Conservation (phyloP, 30 jellyfish, hydroid and myxozoan species). For the Rhopilema esculentum region DNA sequence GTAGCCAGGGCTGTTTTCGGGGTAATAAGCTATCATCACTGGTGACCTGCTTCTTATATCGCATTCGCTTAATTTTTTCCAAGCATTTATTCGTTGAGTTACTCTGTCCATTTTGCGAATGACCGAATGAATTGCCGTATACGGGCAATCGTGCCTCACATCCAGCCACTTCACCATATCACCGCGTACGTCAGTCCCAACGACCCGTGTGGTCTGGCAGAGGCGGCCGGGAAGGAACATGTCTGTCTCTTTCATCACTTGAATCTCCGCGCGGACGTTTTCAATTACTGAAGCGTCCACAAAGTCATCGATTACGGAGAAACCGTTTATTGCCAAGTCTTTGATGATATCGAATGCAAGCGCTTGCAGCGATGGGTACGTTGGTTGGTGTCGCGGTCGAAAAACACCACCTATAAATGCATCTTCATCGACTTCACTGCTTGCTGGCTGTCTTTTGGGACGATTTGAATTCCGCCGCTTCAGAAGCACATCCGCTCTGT, state of each 20-base stretch:
- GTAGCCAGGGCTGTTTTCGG: constrained; percentile 88
- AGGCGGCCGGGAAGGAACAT: constrained; percentile 46
- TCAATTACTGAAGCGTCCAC: constrained; percentile 27
- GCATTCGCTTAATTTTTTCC: constrained; percentile 37
- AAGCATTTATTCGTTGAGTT: constrained; percentile 1
- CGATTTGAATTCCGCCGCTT: constrained; percentile 28
- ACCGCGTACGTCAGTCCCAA: constrained; percentile 25
- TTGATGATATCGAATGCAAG: constrained; percentile 26
- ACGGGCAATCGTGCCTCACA: constrained; percentile 11
- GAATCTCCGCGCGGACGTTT: constrained; percentile 40
- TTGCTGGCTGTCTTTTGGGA: neutral
- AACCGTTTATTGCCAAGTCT: constrained; percentile 52
- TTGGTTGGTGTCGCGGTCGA: constrained; percentile 12
- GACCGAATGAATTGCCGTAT: constrained; percentile 38
- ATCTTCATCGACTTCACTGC: constrained; percentile 7
- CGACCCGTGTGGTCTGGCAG: neutral
- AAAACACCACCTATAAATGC: constrained; percentile 16
- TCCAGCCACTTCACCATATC: constrained; percentile 76
- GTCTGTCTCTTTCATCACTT: neutral
- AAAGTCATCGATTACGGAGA: constrained; percentile 53
- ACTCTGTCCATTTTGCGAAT: constrained; percentile 42
- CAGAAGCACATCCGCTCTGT: constrained; percentile 36
- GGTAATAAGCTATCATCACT: constrained; percentile 95
- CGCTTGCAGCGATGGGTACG: constrained; percentile 15
- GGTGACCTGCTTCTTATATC: constrained; percentile 54